A percentile compares a stretch with the other conserved stretches of the same genome.
phyloP scores from a whole-genome alignment of 2,113 vertebrate genomes.

The Prolemur simus region DNA sequence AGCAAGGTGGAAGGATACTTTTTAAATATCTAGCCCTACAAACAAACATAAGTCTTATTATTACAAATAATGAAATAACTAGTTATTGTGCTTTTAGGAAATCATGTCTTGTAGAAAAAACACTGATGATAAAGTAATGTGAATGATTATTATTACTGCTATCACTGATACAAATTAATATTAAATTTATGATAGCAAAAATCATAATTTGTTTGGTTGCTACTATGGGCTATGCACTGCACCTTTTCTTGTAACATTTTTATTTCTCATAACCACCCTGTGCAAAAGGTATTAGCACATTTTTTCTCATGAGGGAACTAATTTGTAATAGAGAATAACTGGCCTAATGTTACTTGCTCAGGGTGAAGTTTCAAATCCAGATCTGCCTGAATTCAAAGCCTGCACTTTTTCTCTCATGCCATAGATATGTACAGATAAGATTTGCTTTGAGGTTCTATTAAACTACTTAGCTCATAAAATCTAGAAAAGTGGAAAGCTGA shows the following conservation, averaged over 20 bases:
- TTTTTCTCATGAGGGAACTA: conserved; percentile 44
- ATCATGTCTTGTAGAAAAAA: background rate
- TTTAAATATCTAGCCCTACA: background rate
- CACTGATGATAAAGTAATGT: background rate
- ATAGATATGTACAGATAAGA: background rate
- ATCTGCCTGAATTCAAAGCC: background rate
- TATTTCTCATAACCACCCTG: conserved; percentile 6
- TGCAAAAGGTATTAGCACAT: background rate
- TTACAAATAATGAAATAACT: background rate
- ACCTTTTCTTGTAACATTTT: background rate
- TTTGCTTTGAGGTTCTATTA: background rate
- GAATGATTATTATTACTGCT: background rate
- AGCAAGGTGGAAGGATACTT: background rate
- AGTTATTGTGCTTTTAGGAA: background rate
- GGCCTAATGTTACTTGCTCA: background rate
- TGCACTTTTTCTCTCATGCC: background rate
- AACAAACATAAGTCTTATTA: background rate
- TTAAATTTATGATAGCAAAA: background rate
- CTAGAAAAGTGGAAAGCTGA: background rate
- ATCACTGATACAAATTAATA: background rate
- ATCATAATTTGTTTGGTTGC: background rate
- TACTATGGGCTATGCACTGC: background rate
- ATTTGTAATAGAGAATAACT: background rate
- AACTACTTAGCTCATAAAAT: conserved; percentile 49
- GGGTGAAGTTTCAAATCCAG: background rate